These are phyloP conservation scores for Drosophila sp. DNA, from an alignment of 1,140 invertebrate species.

Conservation along the genomic window DNA sequence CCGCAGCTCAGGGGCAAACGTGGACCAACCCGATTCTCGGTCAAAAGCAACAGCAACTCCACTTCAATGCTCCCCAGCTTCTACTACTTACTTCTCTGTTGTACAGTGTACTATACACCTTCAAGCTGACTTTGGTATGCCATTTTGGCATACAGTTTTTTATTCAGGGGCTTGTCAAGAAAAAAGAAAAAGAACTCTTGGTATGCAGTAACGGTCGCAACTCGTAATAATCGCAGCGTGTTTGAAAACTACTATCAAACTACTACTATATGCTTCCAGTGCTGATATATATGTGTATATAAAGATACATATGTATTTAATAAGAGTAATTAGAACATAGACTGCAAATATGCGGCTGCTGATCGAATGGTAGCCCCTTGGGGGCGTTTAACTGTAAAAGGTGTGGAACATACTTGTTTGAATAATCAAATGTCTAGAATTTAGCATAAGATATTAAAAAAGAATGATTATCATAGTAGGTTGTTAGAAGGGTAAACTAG, in stretches of 20 bases:
- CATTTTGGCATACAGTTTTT: conserved; percentile 31
- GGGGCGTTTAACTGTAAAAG: conserved; percentile 30
- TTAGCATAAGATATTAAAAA: too few species aligned
- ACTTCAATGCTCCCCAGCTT: conserved; percentile 3
- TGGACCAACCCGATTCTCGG: conserved; percentile 38
- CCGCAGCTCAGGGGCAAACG: conserved; percentile 38
- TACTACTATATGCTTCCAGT: conserved; percentile 36
- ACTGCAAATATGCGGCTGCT: conserved; percentile 19
- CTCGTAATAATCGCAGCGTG: conserved; percentile 12
- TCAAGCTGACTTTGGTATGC: conserved; percentile 22
- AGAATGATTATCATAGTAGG: too few species aligned
- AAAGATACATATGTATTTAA: conserved; percentile 30
- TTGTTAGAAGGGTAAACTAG: too few species aligned
- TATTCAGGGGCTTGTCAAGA: conserved; percentile 64
- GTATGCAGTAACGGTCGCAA: conserved; percentile 23
- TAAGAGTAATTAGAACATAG: conserved; percentile 60
- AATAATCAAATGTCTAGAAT: too few species aligned
- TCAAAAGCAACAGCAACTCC: conserved; percentile 31
- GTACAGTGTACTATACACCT: not conserved
- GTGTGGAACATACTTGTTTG: conserved; percentile 24
- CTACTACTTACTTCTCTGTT: not conserved
- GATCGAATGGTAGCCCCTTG: conserved; percentile 25
- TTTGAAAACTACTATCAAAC: conserved; percentile 19
- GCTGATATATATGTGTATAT: too few species aligned
- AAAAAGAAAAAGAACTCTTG: conserved; percentile 23